A percentile compares a stretch with the other conserved stretches of the same genome.
Evolutionary conservation across 2,888 invertebrate genomes (phyloP).

Genomic region (Megaustenia siamemsis): DNA sequence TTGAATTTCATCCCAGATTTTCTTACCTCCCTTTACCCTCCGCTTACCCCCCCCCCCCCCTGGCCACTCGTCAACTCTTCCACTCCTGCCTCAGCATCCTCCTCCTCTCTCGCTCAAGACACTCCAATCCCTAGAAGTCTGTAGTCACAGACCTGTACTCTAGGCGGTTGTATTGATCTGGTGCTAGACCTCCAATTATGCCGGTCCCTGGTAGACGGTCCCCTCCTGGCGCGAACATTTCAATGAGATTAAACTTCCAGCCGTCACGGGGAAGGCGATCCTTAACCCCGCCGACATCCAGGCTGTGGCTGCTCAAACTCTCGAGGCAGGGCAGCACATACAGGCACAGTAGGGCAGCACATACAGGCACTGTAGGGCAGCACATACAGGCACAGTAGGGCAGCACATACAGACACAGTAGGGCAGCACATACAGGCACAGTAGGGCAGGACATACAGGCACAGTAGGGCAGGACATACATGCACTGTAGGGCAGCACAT

Average conservation of each 20-base stretch:
- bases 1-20: conserved; percentile 5
- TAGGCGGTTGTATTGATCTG: not conserved
- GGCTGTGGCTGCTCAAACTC: not conserved
- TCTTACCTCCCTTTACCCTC: conserved; percentile 11
- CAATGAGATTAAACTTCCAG: conserved; percentile 32
- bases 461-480: too few relatives aligned
- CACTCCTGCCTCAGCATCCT: not conserved
- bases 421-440: too few relatives aligned
- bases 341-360: not conserved
- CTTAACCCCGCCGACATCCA: not conserved
- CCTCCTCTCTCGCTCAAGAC: not conserved
- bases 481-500: too few relatives aligned
- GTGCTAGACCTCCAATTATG: conserved; percentile 12
- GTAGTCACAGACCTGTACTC: not conserved
- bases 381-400: too few relatives aligned
- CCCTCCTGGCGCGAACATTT: not conserved
- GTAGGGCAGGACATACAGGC: too few relatives aligned
- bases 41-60: too few relatives aligned
- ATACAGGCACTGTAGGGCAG: not conserved
- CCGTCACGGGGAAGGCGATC: not conserved
- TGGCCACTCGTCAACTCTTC: not conserved
- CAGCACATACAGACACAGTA: too few relatives aligned
- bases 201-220: not conserved
- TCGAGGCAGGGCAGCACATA: not conserved
- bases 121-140: conserved; percentile 3